phyloP scores from a whole-genome alignment of 2,113 vertebrate genomes.

The Rallus limicola region DNA sequence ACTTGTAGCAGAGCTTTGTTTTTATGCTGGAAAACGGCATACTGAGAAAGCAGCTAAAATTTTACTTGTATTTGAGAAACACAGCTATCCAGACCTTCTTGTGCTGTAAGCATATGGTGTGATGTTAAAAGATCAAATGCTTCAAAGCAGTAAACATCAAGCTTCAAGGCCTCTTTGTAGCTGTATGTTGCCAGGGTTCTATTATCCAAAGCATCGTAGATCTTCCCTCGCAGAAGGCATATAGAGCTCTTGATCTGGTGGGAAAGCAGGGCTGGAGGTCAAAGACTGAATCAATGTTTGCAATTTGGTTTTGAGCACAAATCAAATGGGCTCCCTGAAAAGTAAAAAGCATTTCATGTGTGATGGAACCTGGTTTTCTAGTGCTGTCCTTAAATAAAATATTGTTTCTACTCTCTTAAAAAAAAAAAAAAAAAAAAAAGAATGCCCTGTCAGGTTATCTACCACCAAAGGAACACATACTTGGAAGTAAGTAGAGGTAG shows the following conservation, averaged over 20 bases:
- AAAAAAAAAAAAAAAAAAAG: not conserved
- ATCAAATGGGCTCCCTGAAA: slow-evolving; percentile 16
- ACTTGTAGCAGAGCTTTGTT: not conserved
- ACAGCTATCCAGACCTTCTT: slow-evolving; percentile 86
- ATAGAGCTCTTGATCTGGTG: slow-evolving; percentile 95
- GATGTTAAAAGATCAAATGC: slow-evolving; percentile 98
- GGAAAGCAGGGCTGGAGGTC: slow-evolving; percentile 60
- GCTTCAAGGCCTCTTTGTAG: slow-evolving; percentile 98
- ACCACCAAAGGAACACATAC: not conserved
- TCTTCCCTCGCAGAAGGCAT: slow-evolving; percentile 95
- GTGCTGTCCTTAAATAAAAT: not conserved
- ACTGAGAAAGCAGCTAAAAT: not conserved
- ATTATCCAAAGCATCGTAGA: slow-evolving; percentile 98
- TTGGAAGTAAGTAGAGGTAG: not conserved
- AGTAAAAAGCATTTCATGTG: slow-evolving; percentile 22
- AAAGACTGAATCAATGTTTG: slow-evolving; percentile 46
- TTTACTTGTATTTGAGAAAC: not conserved
- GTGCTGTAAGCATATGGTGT: slow-evolving; percentile 97
- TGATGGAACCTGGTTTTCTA: not conserved
- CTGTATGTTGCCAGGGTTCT: slow-evolving; percentile 93
- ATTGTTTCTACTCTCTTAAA: not conserved
- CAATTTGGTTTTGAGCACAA: slow-evolving; percentile 46
- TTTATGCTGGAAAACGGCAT: not conserved
- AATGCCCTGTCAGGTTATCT: not conserved
- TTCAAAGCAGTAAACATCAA: slow-evolving; percentile 99